Evolutionary conservation across 2,888 invertebrate species (phyloP).

Genomic region (Prionchulus punctatus): DNA sequence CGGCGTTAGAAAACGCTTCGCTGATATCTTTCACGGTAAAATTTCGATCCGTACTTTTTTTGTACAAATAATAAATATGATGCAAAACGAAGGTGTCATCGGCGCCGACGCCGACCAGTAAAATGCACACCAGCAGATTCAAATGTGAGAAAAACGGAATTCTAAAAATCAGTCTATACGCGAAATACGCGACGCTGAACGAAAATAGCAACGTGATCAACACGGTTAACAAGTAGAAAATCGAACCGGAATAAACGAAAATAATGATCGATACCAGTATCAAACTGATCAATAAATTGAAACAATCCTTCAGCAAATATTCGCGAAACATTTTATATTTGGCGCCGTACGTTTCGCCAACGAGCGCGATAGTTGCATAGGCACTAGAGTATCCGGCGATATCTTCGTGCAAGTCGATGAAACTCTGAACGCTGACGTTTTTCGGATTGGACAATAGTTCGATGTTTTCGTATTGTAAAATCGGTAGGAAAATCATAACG

Average conservation of each 20-base stretch:
- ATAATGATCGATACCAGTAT: slow-evolving; percentile 62
- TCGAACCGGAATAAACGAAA: slow-evolving; percentile 62
- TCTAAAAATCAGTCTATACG: slow-evolving; percentile 67
- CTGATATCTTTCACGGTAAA: not conserved
- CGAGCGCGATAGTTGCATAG: no score
- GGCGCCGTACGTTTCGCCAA: no score
- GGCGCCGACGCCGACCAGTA: slow-evolving; percentile 54
- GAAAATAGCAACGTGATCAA: slow-evolving; percentile 67
- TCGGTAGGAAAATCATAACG: no score
- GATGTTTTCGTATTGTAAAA: no score
- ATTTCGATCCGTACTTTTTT: no score
- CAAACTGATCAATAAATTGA: slow-evolving; percentile 51
- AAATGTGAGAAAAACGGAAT: slow-evolving; percentile 76
- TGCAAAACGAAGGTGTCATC: slow-evolving; percentile 25
- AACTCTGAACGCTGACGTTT: no score
- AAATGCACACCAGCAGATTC: slow-evolving; percentile 78
- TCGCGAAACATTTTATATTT: no score
- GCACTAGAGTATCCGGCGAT: no score
- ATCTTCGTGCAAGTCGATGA: no score
- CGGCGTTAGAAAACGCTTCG: slow-evolving; percentile 52
- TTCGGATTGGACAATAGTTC: no score
- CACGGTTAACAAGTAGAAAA: slow-evolving; percentile 65
- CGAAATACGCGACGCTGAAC: slow-evolving; percentile 70
- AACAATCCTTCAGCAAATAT: no score
- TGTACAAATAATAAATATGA: slow-evolving; percentile 42